phyloP scores from a whole-genome alignment of 2,113 vertebrate species.

The Seriola quinqueradiata region DNA sequence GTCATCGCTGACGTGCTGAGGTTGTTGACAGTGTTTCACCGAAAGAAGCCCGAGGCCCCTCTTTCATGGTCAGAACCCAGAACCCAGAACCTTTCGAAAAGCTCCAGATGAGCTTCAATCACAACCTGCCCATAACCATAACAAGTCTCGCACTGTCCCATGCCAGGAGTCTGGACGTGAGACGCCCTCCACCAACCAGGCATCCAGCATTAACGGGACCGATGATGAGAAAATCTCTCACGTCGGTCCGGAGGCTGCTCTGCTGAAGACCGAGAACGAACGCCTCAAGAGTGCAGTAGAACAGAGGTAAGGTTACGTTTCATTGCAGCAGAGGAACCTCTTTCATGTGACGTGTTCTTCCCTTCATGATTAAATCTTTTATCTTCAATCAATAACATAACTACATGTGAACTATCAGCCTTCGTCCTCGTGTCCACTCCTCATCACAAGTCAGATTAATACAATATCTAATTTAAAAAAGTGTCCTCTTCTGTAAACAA shows the following conservation, averaged over 20 bases:
- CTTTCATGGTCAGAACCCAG: not conserved
- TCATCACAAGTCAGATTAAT: too few relatives aligned
- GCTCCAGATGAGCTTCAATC: conserved; percentile 16
- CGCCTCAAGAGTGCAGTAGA: conserved; percentile 91
- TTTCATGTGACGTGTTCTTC: not conserved
- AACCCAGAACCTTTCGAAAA: conserved; percentile 16
- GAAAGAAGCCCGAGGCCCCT: not conserved
- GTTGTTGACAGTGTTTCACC: conserved; percentile 18
- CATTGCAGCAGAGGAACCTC: not conserved
- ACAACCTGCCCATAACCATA: conserved; percentile 5
- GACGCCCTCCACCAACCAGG: conserved; percentile 88
- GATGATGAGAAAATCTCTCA: conserved; percentile 95
- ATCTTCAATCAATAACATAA: too few relatives aligned
- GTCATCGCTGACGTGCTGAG: conserved; percentile 41
- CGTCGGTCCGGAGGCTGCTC: conserved; percentile 81
- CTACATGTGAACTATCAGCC: too few relatives aligned
- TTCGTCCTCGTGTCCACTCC: too few relatives aligned
- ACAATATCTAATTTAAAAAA: too few relatives aligned
- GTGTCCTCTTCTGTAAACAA: too few relatives aligned
- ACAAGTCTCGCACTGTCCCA: not conserved
- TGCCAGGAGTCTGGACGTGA: conserved; percentile 89
- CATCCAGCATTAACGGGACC: conserved; percentile 95
- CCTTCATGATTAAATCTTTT: too few relatives aligned
- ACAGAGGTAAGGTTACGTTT: conserved; percentile 86
- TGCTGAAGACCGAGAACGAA: conserved; percentile 92